These are phyloP conservation scores for Haliclona indistincta DNA, from an alignment of 37 sponge, comb jelly and placozoan species.

Conservation along the genomic window DNA sequence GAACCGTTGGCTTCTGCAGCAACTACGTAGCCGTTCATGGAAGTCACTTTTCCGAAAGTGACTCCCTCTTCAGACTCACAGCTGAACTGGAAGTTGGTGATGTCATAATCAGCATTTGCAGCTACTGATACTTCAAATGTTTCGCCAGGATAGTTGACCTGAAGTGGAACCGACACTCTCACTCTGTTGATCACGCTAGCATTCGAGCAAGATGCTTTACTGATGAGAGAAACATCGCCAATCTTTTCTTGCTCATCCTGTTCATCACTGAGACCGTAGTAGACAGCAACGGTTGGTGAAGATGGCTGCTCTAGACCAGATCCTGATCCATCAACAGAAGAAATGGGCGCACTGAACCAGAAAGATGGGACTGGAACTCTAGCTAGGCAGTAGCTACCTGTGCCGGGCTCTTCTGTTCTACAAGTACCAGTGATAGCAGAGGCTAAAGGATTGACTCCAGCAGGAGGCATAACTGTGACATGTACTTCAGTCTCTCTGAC, in stretches of 20 bases:
- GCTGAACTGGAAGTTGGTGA: conserved; percentile 13
- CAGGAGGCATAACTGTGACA: conserved; percentile 13
- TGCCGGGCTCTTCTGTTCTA: conserved; percentile 3
- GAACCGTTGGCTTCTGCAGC: neutral
- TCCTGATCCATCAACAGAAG: neutral
- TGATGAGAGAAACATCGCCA: conserved; percentile 9
- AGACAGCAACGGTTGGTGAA: neutral
- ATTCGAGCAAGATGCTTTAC: neutral
- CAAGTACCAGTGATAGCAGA: conserved; percentile 25
- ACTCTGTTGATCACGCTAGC: neutral
- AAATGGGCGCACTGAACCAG: conserved; percentile 19
- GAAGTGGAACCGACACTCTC: conserved; percentile 15
- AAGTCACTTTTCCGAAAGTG: conserved; percentile 15
- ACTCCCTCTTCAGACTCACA: conserved; percentile 15
- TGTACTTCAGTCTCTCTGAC: conserved; percentile 37
- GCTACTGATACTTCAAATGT: conserved; percentile 10
- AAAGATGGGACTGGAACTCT: conserved; percentile 14
- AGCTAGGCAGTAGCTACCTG: conserved; percentile 42
- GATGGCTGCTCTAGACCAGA: neutral
- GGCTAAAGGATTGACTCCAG: neutral
- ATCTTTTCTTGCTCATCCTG: neutral
- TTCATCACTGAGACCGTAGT: conserved; percentile 12
- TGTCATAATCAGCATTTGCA: conserved; percentile 5
- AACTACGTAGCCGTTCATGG: conserved; percentile 1
- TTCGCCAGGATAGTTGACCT: conserved; percentile 39